Conservation (phyloP, 2,113 vertebrate species). For the Epinephelus moara region DNA sequence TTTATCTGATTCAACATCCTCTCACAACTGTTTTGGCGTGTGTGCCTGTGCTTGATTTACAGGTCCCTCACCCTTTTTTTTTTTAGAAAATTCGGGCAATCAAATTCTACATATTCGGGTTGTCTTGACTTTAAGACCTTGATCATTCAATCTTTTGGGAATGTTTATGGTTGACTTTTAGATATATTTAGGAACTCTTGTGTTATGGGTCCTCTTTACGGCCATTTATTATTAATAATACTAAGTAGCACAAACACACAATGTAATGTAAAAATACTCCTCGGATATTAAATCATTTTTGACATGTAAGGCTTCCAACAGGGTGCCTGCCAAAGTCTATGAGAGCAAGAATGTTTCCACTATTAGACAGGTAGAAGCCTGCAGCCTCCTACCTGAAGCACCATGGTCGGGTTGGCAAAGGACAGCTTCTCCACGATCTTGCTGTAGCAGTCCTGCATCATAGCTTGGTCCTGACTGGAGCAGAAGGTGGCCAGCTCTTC, state of each 20-base stretch:
- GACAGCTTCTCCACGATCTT: conserved; percentile 98
- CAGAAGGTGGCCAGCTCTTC: conserved; percentile 90
- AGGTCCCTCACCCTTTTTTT: no score
- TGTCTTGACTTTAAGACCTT: no score
- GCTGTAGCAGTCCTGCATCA: conserved; percentile 99
- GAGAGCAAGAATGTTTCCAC: background rate
- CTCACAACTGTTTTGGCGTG: background rate
- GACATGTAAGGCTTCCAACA: no score
- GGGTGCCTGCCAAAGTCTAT: background rate
- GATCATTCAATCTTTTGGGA: no score
- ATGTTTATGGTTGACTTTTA: no score
- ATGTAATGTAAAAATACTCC: background rate
- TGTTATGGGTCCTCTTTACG: background rate
- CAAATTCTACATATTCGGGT: no score
- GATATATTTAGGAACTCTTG: no score
- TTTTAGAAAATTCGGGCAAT: no score
- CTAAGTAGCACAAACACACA: background rate
- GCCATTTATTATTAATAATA: background rate
- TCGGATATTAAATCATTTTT: background rate
- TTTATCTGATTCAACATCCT: background rate
- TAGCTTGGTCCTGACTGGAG: conserved; percentile 96
- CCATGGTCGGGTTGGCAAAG: conserved; percentile 96
- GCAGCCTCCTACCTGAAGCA: conserved; percentile 90
- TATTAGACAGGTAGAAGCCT: background rate
- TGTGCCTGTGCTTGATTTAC: background rate